Evolutionary conservation across 2,113 vertebrate genomes (phyloP).

Genomic region (Xenopus laevis): DNA sequence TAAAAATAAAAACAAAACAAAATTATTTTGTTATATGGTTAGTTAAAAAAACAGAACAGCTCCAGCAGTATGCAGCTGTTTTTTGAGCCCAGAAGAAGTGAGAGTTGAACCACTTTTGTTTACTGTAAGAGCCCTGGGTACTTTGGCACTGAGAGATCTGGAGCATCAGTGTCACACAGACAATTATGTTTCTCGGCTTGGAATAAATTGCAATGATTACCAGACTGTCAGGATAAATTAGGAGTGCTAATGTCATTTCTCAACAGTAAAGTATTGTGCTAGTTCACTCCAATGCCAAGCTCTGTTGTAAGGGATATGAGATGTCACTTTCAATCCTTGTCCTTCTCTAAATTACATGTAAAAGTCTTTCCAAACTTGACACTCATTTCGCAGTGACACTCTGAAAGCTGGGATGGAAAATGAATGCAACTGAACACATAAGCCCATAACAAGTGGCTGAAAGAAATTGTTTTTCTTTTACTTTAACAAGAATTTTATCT

Average conservation of each 20-base stretch:
- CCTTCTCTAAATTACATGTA: constrained; percentile 8
- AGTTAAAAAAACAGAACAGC: too few species aligned
- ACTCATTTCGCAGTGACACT: neutral
- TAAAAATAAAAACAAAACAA: too few species aligned
- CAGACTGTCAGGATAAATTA: constrained; percentile 35
- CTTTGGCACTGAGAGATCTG: constrained; percentile 3
- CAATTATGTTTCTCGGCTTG: constrained; percentile 20
- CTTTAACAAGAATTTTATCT: too few species aligned
- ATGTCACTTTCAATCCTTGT: constrained; percentile 26
- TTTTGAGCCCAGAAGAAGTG: neutral
- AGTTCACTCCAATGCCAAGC: constrained; percentile 1
- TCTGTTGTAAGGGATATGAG: constrained; percentile 5
- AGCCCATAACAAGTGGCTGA: too few species aligned
- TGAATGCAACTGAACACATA: too few species aligned
- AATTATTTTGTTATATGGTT: too few species aligned
- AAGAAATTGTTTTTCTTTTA: too few species aligned
- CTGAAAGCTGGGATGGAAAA: too few species aligned
- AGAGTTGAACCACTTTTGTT: neutral
- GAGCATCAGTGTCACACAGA: constrained; percentile 3
- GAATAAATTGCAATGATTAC: constrained; percentile 41
- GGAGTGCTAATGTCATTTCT: constrained; percentile 33
- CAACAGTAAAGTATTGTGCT: neutral
- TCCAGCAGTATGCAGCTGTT: neutral
- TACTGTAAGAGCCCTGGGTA: neutral
- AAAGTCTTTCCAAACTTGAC: constrained; percentile 7